Evolutionary conservation across 2,888 invertebrate genomes (phyloP).

Genomic region (Leptarthrus brevirostris): DNA sequence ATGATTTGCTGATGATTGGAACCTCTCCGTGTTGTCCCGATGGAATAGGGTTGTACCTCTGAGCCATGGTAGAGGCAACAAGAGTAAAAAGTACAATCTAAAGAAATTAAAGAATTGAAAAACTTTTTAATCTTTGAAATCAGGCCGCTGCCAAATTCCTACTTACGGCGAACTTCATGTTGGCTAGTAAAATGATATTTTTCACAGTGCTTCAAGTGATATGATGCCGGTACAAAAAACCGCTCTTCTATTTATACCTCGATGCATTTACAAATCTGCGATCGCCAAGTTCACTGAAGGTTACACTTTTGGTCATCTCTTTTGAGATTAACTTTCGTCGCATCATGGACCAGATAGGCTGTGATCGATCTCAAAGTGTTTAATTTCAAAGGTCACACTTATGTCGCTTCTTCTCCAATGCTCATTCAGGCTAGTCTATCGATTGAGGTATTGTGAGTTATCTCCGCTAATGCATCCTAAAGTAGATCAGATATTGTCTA

Average conservation of each 20-base stretch:
- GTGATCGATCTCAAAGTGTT: too few relatives aligned
- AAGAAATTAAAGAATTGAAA: background rate
- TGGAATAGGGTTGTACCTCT: too few relatives aligned
- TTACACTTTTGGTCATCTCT: constrained; percentile 1
- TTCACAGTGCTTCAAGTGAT: constrained; percentile 2
- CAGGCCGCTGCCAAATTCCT: background rate
- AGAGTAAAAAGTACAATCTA: constrained; percentile 20
- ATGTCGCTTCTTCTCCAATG: background rate
- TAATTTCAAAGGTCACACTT: constrained; percentile 22
- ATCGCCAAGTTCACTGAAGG: constrained; percentile 24
- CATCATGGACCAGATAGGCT: too few relatives aligned
- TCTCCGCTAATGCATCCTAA: too few relatives aligned
- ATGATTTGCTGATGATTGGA: constrained; percentile 30
- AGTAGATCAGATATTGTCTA: too few relatives aligned
- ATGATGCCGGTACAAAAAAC: constrained; percentile 40
- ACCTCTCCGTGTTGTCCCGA: constrained; percentile 2
- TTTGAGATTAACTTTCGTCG: constrained; percentile 36
- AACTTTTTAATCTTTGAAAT: background rate
- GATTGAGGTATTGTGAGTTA: too few relatives aligned
- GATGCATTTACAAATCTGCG: background rate
- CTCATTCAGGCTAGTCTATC: constrained; percentile 7
- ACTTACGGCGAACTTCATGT: constrained; percentile 43
- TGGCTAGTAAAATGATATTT: constrained; percentile 4
- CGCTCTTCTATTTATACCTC: constrained; percentile 29
- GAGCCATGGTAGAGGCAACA: constrained; percentile 6